Conservation (phyloP, 2,113 vertebrate species). For the Perccottus glenii region DNA sequence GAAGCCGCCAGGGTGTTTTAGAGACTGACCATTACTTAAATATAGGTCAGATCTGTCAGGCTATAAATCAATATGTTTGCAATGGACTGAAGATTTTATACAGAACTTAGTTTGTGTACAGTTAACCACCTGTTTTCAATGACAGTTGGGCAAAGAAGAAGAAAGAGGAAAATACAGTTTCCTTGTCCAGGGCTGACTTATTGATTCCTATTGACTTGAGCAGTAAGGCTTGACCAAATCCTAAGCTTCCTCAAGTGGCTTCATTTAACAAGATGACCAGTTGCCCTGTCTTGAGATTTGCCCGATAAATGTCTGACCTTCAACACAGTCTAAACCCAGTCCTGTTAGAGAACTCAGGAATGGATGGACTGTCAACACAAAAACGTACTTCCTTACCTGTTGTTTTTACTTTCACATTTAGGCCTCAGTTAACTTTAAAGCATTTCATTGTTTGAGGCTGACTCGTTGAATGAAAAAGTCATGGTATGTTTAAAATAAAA, state of each 20-base stretch:
- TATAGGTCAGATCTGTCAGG: slow-evolving; percentile 55
- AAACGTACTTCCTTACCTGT: not conserved
- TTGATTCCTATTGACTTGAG: slow-evolving; percentile 2
- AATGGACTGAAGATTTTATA: slow-evolving; percentile 15
- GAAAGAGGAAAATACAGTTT: not conserved
- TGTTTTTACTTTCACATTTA: slow-evolving; percentile 12
- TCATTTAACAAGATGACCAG: slow-evolving; percentile 24
- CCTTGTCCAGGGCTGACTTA: not conserved
- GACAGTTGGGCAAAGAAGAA: no score
- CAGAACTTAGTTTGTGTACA: not conserved
- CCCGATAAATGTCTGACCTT: slow-evolving; percentile 29
- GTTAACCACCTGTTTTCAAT: not conserved
- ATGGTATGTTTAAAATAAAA: not conserved
- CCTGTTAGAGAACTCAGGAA: slow-evolving; percentile 53
- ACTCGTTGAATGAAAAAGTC: not conserved
- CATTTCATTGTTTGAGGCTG: not conserved
- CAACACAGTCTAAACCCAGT: slow-evolving; percentile 19
- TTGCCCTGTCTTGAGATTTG: slow-evolving; percentile 10
- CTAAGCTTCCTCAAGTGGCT: slow-evolving; percentile 10
- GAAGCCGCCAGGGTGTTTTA: slow-evolving; percentile 24
- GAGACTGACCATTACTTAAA: slow-evolving; percentile 28
- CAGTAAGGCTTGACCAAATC: slow-evolving; percentile 4
- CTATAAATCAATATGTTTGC: slow-evolving; percentile 23
- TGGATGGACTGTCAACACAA: slow-evolving; percentile 15
- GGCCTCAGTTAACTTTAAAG: slow-evolving; percentile 16